Percentiles rank a stretch among this genome's conserved stretches.
Evolutionary conservation across 1,140 invertebrate species (phyloP).

Genomic region (Archivesica marissinica): DNA sequence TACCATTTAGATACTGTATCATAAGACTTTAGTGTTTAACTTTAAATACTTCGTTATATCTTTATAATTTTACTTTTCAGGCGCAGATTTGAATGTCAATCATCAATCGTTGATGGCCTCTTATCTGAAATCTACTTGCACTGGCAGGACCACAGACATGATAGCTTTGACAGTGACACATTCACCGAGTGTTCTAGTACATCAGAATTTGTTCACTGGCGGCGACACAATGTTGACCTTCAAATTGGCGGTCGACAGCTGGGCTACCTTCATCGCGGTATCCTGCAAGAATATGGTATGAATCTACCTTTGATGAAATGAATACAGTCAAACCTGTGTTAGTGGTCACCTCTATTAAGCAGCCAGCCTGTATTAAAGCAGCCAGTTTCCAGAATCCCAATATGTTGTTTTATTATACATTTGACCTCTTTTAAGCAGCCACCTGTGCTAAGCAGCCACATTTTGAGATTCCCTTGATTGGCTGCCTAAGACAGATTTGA

Average conservation of each 20-base stretch:
- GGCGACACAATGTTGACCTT: constrained; percentile 67
- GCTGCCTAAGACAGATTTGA: no score
- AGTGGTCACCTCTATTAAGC: no score
- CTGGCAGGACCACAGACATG: constrained; percentile 79
- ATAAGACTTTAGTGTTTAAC: neutral
- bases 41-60: neutral
- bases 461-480: no score
- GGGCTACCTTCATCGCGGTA: constrained; percentile 70
- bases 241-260: constrained; percentile 74
- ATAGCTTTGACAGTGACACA: constrained; percentile 83
- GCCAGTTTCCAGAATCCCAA: no score
- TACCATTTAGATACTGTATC: neutral
- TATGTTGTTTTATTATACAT: no score
- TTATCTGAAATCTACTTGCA: constrained; percentile 84
- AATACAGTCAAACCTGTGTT: no score
- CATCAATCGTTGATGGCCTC: constrained; percentile 83
- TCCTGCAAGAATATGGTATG: constrained; percentile 70
- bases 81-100: constrained; percentile 62
- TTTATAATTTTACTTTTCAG: neutral
- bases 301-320: neutral
- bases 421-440: no score
- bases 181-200: constrained; percentile 83
- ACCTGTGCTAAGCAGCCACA: no score
- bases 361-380: no score
- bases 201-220: constrained; percentile 78